These are phyloP conservation scores for Caenorhabditis japonica DNA, from an alignment of 2,888 invertebrate species.

Conservation along the genomic window DNA sequence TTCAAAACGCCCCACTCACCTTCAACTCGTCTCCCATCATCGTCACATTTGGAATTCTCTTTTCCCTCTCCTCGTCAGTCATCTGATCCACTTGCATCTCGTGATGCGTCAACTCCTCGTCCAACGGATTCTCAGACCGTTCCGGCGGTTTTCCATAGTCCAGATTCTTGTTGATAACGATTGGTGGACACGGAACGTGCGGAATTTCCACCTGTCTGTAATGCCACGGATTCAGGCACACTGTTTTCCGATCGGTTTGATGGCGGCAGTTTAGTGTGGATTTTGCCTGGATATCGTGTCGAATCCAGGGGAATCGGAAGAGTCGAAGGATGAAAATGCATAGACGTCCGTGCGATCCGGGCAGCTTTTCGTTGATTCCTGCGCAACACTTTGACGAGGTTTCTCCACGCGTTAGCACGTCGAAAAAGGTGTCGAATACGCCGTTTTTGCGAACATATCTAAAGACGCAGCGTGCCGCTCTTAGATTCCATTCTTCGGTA, in stretches of 20 bases:
- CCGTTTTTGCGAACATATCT: neutral
- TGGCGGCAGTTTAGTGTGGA: conserved; percentile 11
- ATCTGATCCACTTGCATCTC: neutral
- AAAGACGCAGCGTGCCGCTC: neutral
- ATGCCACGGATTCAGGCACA: conserved; percentile 38
- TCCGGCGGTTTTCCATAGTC: conserved; percentile 19
- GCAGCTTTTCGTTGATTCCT: conserved; percentile 17
- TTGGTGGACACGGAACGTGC: neutral
- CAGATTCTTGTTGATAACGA: conserved; percentile 15
- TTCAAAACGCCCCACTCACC: neutral
- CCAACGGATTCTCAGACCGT: neutral
- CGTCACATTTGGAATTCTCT: conserved; percentile 24
- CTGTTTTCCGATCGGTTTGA: neutral
- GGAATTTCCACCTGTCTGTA: conserved; percentile 3
- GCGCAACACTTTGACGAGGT: conserved; percentile 6
- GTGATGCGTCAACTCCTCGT: neutral
- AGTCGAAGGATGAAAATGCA: conserved; percentile 14
- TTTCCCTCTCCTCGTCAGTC: neutral
- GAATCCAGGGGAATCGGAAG: conserved; percentile 16
- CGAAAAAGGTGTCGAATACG: conserved; percentile 7
- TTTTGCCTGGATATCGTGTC: conserved; percentile 1
- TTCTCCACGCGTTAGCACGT: neutral
- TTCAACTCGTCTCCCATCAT: conserved; percentile 39
- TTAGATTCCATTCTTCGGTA: neutral
- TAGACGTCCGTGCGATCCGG: conserved; percentile 2